Percentiles rank a stretch among this genome's conserved stretches.
Conservation (phyloP, 2,888 invertebrate species). For the Temnothorax ravouxi region DNA sequence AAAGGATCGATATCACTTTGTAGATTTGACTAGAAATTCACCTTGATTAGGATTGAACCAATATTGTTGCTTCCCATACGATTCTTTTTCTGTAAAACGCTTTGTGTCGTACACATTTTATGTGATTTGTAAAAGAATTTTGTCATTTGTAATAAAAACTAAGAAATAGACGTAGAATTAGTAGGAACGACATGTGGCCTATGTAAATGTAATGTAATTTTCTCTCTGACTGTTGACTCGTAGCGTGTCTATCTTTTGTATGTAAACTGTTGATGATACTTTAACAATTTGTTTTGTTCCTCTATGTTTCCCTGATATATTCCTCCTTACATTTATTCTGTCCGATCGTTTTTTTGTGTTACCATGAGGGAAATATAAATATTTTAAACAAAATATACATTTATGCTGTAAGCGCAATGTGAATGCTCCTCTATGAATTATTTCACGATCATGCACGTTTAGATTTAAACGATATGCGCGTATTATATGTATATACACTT, state of each 20-base stretch:
- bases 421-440: constrained; percentile 20
- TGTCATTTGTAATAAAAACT: constrained; percentile 40
- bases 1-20: constrained; percentile 26
- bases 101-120: background rate
- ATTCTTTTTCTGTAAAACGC: background rate
- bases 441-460: constrained; percentile 26
- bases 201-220: constrained; percentile 29
- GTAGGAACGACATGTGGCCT: background rate
- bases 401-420: background rate
- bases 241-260: constrained; percentile 50
- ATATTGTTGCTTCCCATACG: constrained; percentile 5
- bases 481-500: background rate
- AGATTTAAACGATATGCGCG: constrained; percentile 19
- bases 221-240: constrained; percentile 22
- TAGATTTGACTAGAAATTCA: constrained; percentile 49
- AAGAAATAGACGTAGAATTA: constrained; percentile 20
- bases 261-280: constrained; percentile 48
- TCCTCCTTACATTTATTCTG: background rate
- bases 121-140: constrained; percentile 22
- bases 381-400: background rate
- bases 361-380: background rate
- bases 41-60: constrained; percentile 20
- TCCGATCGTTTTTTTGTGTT: constrained; percentile 2
- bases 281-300: constrained; percentile 36
- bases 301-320: background rate